Evolutionary conservation across 2,888 invertebrate genomes (phyloP), one percentile per base, ranked within the genome.

Genomic region (Eilema griseolum): DNA sequence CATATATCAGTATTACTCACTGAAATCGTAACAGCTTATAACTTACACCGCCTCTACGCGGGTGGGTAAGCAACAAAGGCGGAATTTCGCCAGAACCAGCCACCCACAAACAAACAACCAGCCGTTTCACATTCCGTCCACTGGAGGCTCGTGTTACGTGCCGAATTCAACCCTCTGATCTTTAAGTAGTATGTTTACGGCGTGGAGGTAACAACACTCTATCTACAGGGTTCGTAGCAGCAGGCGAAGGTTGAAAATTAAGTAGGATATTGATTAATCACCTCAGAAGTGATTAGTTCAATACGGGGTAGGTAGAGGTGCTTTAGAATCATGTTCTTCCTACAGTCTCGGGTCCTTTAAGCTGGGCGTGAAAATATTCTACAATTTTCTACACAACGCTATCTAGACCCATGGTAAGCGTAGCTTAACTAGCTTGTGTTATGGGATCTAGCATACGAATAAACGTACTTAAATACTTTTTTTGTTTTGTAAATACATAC

Each of bases 71-170:
- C 90, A 91, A 93, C 93, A 93, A 94, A 93, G 93, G 91, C 89
- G 93, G 92, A 92, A 93, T 93, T 93, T 90, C 91, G 86, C 89
- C 86, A 86, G 89, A 91, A 86, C 92, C 92, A 92, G 86, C 93
- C 92, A 89, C 92, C 93, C 93, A 89, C 93, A 92, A 92, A 92
- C 93, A 93, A 93, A 93, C 93, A 93, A 82, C 85, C 86, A 84
- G 88, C 86, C 88, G 89, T 86, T 89, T 89, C 91, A 86, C 90
- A 92, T 93, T 92, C 92, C 92, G 91, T 90, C 92, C 92, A 91
- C 90, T 88, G 89, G 83, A 87, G 88, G 88, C 86, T 89, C 84
- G 67, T 70, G 80, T 78, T 79, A 84, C 76, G 78, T 75, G 75
- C 83, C 74, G 78, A 88, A 88, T 89, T 88, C 85, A 87, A 88